A percentile compares a stretch with the other conserved stretches of the same genome.
phyloP scores from a whole-genome alignment of 2,888 invertebrate genomes.

The Chloroclysta siterata region DNA sequence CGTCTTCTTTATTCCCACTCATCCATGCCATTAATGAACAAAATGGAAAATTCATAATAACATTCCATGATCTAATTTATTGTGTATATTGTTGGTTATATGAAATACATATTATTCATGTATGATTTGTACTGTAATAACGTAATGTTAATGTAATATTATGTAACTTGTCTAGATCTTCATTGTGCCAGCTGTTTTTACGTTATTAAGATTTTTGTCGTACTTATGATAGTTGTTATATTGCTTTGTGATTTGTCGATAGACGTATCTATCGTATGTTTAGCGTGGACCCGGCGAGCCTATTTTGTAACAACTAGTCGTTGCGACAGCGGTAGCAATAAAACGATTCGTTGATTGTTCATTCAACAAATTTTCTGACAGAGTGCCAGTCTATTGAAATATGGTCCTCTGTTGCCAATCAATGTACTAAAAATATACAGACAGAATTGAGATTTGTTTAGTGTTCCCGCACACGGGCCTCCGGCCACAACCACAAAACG shows the following conservation, averaged over 20 bases:
- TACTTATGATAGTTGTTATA: constrained; percentile 80
- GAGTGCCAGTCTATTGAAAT: too few species aligned
- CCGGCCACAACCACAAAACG: too few species aligned
- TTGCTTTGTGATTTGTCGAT: constrained; percentile 70
- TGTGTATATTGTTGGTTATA: constrained; percentile 79
- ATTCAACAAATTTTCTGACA: too few species aligned
- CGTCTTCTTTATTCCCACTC: constrained; percentile 61
- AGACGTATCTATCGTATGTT: constrained; percentile 29
- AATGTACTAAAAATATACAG: too few species aligned
- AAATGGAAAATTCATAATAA: constrained; percentile 72
- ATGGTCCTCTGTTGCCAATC: too few species aligned
- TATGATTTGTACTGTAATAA: constrained; percentile 68
- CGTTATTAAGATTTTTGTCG: constrained; percentile 76
- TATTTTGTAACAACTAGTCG: too few species aligned
- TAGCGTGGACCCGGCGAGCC: background rate
- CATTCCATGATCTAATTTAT: constrained; percentile 85
- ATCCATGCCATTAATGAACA: constrained; percentile 53
- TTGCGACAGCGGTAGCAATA: too few species aligned
- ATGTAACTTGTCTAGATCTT: constrained; percentile 81
- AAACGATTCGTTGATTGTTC: too few species aligned
- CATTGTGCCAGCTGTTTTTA: constrained; percentile 82
- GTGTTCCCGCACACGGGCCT: too few species aligned
- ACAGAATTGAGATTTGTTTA: too few species aligned
- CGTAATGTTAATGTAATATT: constrained; percentile 71
- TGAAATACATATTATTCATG: constrained; percentile 81